Base-by-base conservation (phyloP, 1,140 invertebrate species). In the Drosophila pachea region DNA sequence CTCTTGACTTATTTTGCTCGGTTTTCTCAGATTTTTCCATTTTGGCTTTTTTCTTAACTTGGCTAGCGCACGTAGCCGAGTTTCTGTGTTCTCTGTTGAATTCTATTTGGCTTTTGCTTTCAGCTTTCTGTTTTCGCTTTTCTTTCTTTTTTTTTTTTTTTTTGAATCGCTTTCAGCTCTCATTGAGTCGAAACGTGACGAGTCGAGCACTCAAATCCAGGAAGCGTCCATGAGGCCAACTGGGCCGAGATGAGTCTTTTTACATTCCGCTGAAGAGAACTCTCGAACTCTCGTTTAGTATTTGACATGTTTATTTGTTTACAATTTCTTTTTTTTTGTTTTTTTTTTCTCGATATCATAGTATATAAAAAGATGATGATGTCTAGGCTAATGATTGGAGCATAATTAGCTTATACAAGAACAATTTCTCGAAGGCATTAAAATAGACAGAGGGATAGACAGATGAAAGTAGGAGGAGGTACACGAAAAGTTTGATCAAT, bases 161-260 rank as follows among this genome's bases (percentile, higher is more conserved):
- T n/a, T 8, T 32, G n/a, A 55, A 49, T 9, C 60, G 64, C 64
- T 52, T 60, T 45, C 47, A 35, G n/a, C 42, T 14, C 11, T 22
- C 42, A 58, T 66, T 66, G 65, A 83, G 75, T 76, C 49, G 22
- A 74, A 79, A 83, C 78, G 78, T 83, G 78, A 67, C 42, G 9
- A 9, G 8, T 29, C 43, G 33, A 64, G 62, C 40, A 55, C 54
- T 67, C 9, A 50, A 63, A 77, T 71, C 22, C 43, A 81, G 77
- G 78, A 81, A 81, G 77, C 60, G 45, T 45, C 47, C 7, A n/a
- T n/a, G n/a, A n/a, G n/a, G n/a, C n/a, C n/a, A n/a, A n/a, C n/a
- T n/a, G n/a, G n/a, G n/a, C n/a, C 33, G 4, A 55, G 35, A 4
- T 31, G 7, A 48, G 45, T 52, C 56, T 52, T 22, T 22, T 22